Evolutionary conservation across 2,797 vertebrate genomes (phyloP).

Genomic region (Enoplosus armatus): DNA sequence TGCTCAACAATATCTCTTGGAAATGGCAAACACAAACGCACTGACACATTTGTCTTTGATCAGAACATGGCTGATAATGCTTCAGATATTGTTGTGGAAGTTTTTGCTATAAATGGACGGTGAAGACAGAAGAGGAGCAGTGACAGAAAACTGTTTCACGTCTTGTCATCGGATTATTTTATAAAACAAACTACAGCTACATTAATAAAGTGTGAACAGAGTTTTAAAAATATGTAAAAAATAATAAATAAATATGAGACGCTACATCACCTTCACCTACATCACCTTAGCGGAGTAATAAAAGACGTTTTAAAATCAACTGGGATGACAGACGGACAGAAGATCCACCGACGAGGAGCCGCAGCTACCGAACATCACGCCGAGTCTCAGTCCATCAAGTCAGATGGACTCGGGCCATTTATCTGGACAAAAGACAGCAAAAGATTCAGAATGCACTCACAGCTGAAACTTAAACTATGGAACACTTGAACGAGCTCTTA

Average conservation of each 20-base stretch:
- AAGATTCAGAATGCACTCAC: conserved; percentile 14
- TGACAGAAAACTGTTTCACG: conserved; percentile 18
- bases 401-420: conserved; percentile 62
- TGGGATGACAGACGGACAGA: conserved; percentile 30
- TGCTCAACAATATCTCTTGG: conserved; percentile 37
- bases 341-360: conserved; percentile 4
- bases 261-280: conserved; percentile 57
- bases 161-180: conserved; percentile 33
- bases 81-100: conserved; percentile 54
- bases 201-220: conserved; percentile 42
- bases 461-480: not conserved
- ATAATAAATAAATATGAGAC: conserved; percentile 77
- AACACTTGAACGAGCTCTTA: not conserved
- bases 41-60: conserved; percentile 40
- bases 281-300: conserved; percentile 51
- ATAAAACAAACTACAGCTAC: conserved; percentile 62
- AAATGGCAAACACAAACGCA: conserved; percentile 56
- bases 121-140: conserved; percentile 33
- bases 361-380: conserved; percentile 21
- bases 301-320: conserved; percentile 53
- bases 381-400: conserved; percentile 31
- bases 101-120: conserved; percentile 45
- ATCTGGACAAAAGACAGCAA: conserved; percentile 63
- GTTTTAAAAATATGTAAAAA: conserved; percentile 50
- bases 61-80: conserved; percentile 43